Evolutionary conservation across 1,140 invertebrate species (phyloP), one percentile per base, ranked within the genome.

Genomic region (Drosophila auraria): DNA sequence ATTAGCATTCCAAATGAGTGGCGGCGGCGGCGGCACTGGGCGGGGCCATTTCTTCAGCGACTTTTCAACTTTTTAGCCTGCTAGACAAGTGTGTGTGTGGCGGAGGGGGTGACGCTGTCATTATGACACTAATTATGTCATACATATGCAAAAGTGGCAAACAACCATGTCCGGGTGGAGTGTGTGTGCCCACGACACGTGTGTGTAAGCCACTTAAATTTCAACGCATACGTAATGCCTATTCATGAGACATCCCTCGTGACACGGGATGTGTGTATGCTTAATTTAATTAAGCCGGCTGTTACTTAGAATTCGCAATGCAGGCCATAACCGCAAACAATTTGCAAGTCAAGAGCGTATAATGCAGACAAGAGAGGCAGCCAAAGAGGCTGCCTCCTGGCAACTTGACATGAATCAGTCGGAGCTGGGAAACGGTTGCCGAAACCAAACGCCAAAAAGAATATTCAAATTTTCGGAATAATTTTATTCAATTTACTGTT

Each of bases 81-180:
- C 54, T 61, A 74, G 62, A 73, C 68, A 70, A 83, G 82, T 80
- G 64, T 40, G 20, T 40, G 17, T 62, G 15, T 27, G 33, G 33
- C 1, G 30, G 33, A 64, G 63, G n/a, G 33, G 61, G 54, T 17
- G 61, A 56, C 54, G 77, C 75, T 68, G 79, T 81, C 77, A 87
- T 89, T 90, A 90, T 89, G 77, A 74, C 71, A 89, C 84, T 90
- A 90, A 89, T 89, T 90, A 89, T 90, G 84, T 90, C 82, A 86
- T 89, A 90, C 86, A 89, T 89, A 90, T 84, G 82, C 84, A 84
- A 79, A 83, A 89, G 81, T 86, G 71, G 86, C 84, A 90, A 90
- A 90, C 87, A 89, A 86, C 63, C 69, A 60, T 68, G 56, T 44
- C 53, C 50, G 44, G 40, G 63, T 49, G 58, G 78, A 82, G 82